Conservation (phyloP, 1,140 invertebrate species). For the Zaprionus vittiger region DNA sequence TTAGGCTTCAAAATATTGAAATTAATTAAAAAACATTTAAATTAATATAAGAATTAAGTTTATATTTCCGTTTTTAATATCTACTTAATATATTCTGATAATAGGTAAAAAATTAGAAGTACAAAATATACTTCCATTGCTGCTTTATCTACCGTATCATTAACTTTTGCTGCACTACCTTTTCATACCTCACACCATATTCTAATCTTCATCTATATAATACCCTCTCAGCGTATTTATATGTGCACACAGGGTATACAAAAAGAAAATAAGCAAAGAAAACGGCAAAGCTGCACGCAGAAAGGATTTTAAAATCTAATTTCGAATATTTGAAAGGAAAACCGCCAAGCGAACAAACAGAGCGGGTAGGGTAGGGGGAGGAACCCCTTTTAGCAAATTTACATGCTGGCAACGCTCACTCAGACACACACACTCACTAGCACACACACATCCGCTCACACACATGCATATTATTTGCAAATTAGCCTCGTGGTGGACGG, state of each 20-base stretch:
- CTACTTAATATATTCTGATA: not conserved
- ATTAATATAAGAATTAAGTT: not conserved
- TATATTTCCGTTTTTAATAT: not conserved
- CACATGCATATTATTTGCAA: constrained; percentile 83
- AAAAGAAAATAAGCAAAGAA: constrained; percentile 31
- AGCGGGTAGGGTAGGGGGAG: not conserved
- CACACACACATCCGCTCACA: constrained; percentile 42
- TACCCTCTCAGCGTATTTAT: not conserved
- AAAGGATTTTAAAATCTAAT: constrained; percentile 84
- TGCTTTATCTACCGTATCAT: too few relatives aligned
- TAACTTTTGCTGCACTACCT: not conserved
- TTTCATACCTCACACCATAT: not conserved
- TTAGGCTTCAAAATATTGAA: not conserved
- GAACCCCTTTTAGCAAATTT: constrained; percentile 63
- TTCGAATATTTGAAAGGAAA: constrained; percentile 72
- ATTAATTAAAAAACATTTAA: not conserved
- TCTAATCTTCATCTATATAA: not conserved
- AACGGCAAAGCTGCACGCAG: constrained; percentile 46
- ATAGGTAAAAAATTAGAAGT: too few relatives aligned
- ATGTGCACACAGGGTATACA: not conserved
- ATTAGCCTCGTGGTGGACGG: constrained; percentile 65
- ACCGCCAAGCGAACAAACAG: constrained; percentile 58
- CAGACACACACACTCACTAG: constrained; percentile 17
- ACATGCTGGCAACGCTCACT: constrained; percentile 56
- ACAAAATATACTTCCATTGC: too few relatives aligned